Percentiles rank a stretch among this genome's conserved stretches.
These are phyloP conservation scores for Amphiprion ocellaris DNA, from an alignment of 2,113 vertebrate genomes.

Conservation along the genomic window DNA sequence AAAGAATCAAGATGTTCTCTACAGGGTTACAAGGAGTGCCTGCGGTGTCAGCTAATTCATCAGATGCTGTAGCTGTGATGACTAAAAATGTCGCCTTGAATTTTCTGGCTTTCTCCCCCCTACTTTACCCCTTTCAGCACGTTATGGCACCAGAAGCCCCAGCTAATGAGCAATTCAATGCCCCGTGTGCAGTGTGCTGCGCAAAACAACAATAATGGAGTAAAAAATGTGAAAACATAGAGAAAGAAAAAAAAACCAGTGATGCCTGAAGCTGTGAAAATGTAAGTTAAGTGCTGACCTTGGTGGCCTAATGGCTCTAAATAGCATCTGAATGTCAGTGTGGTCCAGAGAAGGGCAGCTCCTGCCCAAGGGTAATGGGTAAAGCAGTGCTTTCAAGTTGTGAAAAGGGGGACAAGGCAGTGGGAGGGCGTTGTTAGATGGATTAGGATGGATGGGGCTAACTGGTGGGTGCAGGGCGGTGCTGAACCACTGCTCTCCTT, in stretches of 20 bases:
- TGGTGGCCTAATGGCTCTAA: constrained; percentile 75
- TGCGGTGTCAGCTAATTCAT: constrained; percentile 47
- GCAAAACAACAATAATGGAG: constrained; percentile 48
- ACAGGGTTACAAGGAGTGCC: constrained; percentile 31
- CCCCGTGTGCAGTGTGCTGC: constrained; percentile 35
- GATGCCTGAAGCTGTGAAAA: constrained; percentile 73
- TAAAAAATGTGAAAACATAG: background rate
- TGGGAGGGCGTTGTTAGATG: constrained; percentile 33
- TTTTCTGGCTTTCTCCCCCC: constrained; percentile 19
- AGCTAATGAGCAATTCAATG: constrained; percentile 55
- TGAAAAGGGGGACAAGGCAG: constrained; percentile 43
- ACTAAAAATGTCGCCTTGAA: constrained; percentile 56
- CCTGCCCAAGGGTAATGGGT: constrained; percentile 64
- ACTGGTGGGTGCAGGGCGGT: constrained; percentile 8
- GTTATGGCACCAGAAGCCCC: constrained; percentile 33
- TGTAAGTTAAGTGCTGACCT: constrained; percentile 78
- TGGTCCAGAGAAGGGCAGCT: constrained; percentile 68
- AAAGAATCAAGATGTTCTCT: constrained; percentile 56
- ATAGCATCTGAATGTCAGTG: constrained; percentile 71
- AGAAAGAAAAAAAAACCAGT: constrained; percentile 3
- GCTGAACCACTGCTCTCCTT: constrained; percentile 7
- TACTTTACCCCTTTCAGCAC: constrained; percentile 10
- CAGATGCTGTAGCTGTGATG: constrained; percentile 49
- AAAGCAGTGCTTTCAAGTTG: constrained; percentile 57
- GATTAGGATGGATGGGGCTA: constrained; percentile 46